Evolutionary conservation across 2,888 invertebrate species (phyloP), one percentile per base, ranked within the genome.

Genomic region (Tenthredo amoena): DNA sequence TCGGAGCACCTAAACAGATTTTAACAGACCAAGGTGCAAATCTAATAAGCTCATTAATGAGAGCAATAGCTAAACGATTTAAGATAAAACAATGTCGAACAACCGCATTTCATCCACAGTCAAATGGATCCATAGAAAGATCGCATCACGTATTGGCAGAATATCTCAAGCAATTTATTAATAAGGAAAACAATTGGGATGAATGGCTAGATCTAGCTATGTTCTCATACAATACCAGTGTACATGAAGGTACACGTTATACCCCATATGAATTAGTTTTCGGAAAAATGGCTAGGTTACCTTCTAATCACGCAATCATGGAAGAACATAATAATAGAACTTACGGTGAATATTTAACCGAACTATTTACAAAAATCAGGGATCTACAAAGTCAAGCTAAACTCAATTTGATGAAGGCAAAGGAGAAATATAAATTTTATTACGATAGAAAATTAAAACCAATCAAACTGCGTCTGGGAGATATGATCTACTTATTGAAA

Each of bases 101-200:
- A 37, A 72, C 72, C 6, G 82, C 87, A 0, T 86, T 82, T 40
- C 83, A 86, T 15, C 87, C 86, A 0, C 88, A 87, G 26, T 62
- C 77, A 0, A 86, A 87, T 10, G 87, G 87, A 0, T 87, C 85
- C 15, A 58, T 58, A n/a, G 15, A 58, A 58, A 58, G 58, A 15
- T 40, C 40, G 7, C 40, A 40, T 40, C 40, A 40, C 40, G 40
- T 40, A 40, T 7, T 40, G 40, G 40, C 40, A 40, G 40, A 40
- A 40, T 40, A 40, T 40, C 40, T 40, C 7, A 40, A 40, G 2
- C 40, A 40, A 40, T 40, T 6, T 40, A 40, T 40, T 7, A 40
- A 7, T 7, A 40, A 40, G 2, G 40, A 40, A 2, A 40, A 40
- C 40, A 40, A 40, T 40, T 40, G 40, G 40, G 40, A 40, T 40